These are phyloP conservation scores for Chymomyza amoena DNA, from an alignment of 2,888 invertebrate genomes.

Conservation along the genomic window DNA sequence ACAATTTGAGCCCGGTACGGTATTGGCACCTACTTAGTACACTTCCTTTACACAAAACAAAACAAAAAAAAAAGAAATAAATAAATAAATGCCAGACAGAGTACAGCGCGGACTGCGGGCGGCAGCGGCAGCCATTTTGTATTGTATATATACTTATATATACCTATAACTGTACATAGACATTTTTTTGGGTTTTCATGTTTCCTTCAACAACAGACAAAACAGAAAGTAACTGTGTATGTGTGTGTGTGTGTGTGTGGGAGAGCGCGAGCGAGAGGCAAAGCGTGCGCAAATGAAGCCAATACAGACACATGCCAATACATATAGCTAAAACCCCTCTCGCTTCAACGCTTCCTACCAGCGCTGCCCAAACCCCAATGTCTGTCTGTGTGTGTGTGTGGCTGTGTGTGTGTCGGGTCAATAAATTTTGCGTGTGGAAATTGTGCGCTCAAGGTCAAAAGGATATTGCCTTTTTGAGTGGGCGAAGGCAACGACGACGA, in stretches of 20 bases:
- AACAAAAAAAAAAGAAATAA: neutral
- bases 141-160: conserved; percentile 9
- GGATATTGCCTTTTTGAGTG: conserved; percentile 74
- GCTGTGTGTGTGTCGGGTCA: conserved; percentile 64
- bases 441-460: conserved; percentile 78
- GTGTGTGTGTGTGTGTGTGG: neutral
- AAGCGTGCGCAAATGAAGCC: conserved; percentile 32
- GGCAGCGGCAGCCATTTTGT: conserved; percentile 24
- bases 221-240: neutral
- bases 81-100: conserved; percentile 53
- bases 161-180: neutral
- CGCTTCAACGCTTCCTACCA: neutral
- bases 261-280: conserved; percentile 3
- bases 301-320: conserved; percentile 38
- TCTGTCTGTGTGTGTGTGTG: neutral
- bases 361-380: neutral
- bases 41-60: conserved; percentile 59
- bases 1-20: neutral
- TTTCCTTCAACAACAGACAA: conserved; percentile 34
- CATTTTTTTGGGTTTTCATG: conserved; percentile 42
- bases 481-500: conserved; percentile 19
- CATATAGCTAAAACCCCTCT: neutral
- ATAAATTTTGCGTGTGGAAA: conserved; percentile 77
- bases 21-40: conserved; percentile 48
- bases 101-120: conserved; percentile 30